These are phyloP conservation scores for Hyperoodon ampullatus DNA, from an alignment of 2,113 vertebrate species.

Conservation along the genomic window DNA sequence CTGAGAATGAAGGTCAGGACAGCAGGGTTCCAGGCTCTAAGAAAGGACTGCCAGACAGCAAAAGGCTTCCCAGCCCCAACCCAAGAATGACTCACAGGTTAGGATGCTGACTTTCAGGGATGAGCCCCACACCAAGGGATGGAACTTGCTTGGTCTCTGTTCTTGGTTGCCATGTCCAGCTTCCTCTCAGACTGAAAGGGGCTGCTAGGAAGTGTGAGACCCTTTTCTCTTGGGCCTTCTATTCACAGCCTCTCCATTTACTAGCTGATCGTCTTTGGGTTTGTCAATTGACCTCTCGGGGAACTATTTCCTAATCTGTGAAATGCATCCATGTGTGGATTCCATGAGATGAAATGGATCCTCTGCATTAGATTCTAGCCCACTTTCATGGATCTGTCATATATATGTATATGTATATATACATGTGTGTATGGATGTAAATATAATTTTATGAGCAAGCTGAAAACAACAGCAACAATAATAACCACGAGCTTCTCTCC, in stretches of 20 bases:
- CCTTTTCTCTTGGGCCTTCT: neutral
- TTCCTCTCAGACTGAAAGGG: neutral
- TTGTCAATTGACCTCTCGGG: neutral
- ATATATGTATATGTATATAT: too few species aligned
- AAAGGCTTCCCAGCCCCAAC: accelerated
- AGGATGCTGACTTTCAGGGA: neutral
- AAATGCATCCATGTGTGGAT: neutral
- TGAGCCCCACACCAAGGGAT: neutral
- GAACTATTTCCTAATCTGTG: neutral
- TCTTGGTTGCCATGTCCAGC: too few species aligned
- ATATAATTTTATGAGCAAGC: neutral
- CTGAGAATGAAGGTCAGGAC: neutral
- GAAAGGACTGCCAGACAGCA: neutral
- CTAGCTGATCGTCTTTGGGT: neutral
- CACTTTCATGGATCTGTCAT: too few species aligned
- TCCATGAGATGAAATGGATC: neutral
- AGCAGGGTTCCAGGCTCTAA: too few species aligned
- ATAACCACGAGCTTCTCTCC: neutral
- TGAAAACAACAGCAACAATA: neutral
- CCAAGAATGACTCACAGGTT: neutral
- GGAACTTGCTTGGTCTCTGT: neutral
- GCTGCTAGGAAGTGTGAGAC: neutral
- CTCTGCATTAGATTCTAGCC: neutral
- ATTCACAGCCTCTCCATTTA: neutral
- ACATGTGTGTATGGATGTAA: neutral